Evolutionary conservation across 1,140 invertebrate genomes (phyloP).

Genomic region (Laodelphax striatellus): DNA sequence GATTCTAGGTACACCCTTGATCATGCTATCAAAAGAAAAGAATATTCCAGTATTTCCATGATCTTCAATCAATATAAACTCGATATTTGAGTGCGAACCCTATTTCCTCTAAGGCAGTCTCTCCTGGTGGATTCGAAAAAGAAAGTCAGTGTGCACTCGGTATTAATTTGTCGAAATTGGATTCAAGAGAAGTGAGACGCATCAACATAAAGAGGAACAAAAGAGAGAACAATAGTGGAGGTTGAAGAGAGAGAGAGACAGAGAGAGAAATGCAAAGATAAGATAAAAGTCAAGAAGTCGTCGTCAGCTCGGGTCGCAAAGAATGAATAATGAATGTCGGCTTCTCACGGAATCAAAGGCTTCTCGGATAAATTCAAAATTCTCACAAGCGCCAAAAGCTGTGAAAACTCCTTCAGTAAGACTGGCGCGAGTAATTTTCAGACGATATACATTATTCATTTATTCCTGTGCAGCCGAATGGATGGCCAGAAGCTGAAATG

Average conservation of each 20-base stretch:
- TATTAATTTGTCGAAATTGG: not conserved
- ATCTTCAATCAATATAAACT: no score
- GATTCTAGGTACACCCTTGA: no score
- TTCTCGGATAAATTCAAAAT: constrained; percentile 3
- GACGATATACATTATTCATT: not conserved
- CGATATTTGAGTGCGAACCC: no score
- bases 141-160: constrained; percentile 1
- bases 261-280: constrained; percentile 8
- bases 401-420: not conserved
- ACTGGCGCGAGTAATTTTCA: not conserved
- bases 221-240: constrained; percentile 5
- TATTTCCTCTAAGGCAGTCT: no score
- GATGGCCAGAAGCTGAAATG: no score
- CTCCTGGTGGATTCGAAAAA: not conserved
- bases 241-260: constrained; percentile 6
- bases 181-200: not conserved
- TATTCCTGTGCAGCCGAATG: not conserved
- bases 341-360: constrained; percentile 3
- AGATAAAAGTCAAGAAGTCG: not conserved
- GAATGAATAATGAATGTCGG: not conserved
- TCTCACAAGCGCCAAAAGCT: not conserved
- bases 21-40: no score
- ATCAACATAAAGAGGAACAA: constrained; percentile 1
- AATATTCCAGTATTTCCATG: no score
- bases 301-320: not conserved